A percentile compares a stretch with the other conserved stretches of the same genome.
Evolutionary conservation across 1,140 invertebrate species (phyloP).

Genomic region (Caenorhabditis inopinata): DNA sequence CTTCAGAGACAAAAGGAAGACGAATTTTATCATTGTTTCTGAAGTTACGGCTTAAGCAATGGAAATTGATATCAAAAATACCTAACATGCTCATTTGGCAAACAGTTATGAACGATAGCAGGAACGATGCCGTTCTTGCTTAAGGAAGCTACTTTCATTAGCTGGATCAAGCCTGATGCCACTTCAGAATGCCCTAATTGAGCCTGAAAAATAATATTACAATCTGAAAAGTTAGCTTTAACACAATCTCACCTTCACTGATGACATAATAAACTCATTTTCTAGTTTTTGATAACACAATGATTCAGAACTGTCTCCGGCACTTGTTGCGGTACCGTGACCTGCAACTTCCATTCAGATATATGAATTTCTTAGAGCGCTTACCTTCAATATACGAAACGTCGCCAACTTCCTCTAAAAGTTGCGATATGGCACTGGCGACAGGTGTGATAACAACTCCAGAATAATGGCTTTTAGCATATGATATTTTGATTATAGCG

Average conservation of each 20-base stretch:
- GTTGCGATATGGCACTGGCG: conserved; percentile 8
- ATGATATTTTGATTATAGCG: background rate
- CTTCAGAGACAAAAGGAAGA: conserved; percentile 25
- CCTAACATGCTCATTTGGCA: conserved; percentile 39
- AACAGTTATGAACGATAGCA: conserved; percentile 12
- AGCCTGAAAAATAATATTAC: background rate
- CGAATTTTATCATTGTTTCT: background rate
- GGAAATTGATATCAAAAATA: background rate
- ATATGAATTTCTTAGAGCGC: too few species aligned
- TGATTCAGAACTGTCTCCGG: conserved; percentile 16
- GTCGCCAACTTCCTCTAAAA: conserved; percentile 7
- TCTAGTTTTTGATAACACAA: conserved; percentile 34
- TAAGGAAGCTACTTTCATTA: conserved; percentile 10
- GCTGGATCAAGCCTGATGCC: conserved; percentile 38
- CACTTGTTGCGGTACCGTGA: background rate
- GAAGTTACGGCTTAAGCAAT: background rate
- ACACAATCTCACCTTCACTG: background rate
- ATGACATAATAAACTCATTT: conserved; percentile 22
- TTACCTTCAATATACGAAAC: background rate
- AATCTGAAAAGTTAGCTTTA: background rate
- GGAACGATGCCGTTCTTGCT: conserved; percentile 35
- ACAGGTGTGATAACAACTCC: conserved; percentile 34
- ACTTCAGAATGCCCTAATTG: conserved; percentile 43
- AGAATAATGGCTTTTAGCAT: background rate
- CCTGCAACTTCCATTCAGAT: background rate